phyloP scores from a whole-genome alignment of 2,888 invertebrate species.

The Crepidodera aurea region DNA sequence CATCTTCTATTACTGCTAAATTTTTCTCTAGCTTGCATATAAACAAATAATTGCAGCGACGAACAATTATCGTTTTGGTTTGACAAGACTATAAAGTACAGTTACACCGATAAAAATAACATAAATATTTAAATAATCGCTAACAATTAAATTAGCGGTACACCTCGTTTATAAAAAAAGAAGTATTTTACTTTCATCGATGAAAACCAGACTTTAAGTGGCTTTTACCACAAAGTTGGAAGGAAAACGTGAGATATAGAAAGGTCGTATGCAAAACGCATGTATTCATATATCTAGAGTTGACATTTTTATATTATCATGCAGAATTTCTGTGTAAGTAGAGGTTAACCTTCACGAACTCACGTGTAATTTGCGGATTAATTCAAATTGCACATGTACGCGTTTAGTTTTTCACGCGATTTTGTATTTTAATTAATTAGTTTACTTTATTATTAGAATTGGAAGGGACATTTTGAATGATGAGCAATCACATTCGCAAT shows the following conservation, averaged over 20 bases:
- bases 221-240: constrained; percentile 36
- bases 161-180: constrained; percentile 11
- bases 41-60: background rate
- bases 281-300: constrained; percentile 25
- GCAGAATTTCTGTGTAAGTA: constrained; percentile 29
- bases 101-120: background rate
- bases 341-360: constrained; percentile 29
- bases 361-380: constrained; percentile 27
- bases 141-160: constrained; percentile 23
- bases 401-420: background rate
- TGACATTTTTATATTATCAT: constrained; percentile 37
- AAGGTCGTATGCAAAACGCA: constrained; percentile 41
- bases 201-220: constrained; percentile 10
- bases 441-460: too few species aligned
- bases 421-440: too few species aligned
- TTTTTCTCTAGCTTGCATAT: background rate
- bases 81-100: background rate
- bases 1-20: background rate
- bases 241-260: constrained; percentile 24
- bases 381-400: constrained; percentile 1
- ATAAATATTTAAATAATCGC: background rate
- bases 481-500: too few species aligned
- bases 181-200: constrained; percentile 9
- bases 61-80: background rate
- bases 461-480: too few species aligned